These are phyloP conservation scores for Drosophila anomalata DNA, from an alignment of 2,888 invertebrate genomes.

Conservation along the genomic window DNA sequence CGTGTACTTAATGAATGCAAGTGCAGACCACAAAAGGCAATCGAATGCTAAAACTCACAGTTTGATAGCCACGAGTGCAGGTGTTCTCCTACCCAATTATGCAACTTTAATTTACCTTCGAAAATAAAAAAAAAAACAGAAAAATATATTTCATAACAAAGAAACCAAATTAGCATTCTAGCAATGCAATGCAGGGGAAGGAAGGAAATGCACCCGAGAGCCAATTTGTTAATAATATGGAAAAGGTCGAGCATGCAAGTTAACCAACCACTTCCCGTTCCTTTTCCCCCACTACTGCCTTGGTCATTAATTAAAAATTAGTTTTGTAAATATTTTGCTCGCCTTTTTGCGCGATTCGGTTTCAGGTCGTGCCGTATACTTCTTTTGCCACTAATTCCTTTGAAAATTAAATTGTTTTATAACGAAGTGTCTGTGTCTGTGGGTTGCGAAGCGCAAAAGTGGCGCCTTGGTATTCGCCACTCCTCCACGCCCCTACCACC, in stretches of 20 bases:
- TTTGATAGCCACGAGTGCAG: conserved; percentile 54
- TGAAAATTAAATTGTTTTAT: conserved; percentile 71
- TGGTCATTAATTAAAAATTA: conserved; percentile 71
- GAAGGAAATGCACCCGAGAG: conserved; percentile 19
- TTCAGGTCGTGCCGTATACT: conserved; percentile 17
- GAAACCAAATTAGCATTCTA: conserved; percentile 59
- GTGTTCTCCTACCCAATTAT: conserved; percentile 55
- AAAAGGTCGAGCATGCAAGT: conserved; percentile 74
- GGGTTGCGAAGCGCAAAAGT: conserved; percentile 72
- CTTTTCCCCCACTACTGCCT: conserved; percentile 36
- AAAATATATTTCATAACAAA: conserved; percentile 24
- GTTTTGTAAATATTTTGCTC: conserved; percentile 72
- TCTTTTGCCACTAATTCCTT: conserved; percentile 35
- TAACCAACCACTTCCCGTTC: conserved; percentile 62
- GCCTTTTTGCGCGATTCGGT: conserved; percentile 47
- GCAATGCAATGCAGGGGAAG: conserved; percentile 29
- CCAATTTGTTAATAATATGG: conserved; percentile 71
- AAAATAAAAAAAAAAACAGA: conserved; percentile 19
- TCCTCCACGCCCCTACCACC: not conserved
- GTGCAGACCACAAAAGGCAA: conserved; percentile 46
- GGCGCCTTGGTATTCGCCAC: conserved; percentile 50
- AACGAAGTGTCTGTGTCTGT: conserved; percentile 76
- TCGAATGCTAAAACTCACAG: conserved; percentile 40
- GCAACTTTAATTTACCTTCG: conserved; percentile 56
- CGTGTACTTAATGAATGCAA: conserved; percentile 71